These are phyloP conservation scores for Orestias chungarensis DNA, from an alignment of 2,797 vertebrate species.

Conservation along the genomic window DNA sequence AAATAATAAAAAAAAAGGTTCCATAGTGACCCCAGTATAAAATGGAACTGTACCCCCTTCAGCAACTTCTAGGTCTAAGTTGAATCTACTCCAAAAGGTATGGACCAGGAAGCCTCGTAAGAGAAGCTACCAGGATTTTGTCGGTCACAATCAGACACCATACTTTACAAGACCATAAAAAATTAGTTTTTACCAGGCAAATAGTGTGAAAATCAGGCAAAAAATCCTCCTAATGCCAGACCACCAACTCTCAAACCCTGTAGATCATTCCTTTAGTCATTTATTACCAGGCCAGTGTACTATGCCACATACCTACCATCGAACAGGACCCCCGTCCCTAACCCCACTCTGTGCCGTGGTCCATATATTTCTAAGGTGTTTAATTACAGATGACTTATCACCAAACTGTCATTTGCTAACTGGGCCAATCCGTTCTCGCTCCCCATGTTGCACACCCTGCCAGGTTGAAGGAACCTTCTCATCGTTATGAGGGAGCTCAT, in stretches of 20 bases:
- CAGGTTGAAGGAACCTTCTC: conserved; percentile 71
- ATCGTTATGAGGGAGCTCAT: conserved; percentile 80
- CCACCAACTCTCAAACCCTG: conserved; percentile 54
- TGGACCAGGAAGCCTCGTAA: neutral
- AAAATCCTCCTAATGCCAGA: conserved; percentile 53
- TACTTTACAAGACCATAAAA: neutral
- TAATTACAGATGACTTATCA: conserved; percentile 85
- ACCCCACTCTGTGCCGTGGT: conserved; percentile 59
- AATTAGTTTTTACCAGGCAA: conserved; percentile 51
- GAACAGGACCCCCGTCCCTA: conserved; percentile 34
- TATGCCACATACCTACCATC: conserved; percentile 59
- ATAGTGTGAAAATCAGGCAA: conserved; percentile 51
- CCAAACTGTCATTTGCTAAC: conserved; percentile 78
- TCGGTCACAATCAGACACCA: neutral
- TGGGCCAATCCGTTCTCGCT: conserved; percentile 69
- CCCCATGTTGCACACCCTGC: conserved; percentile 66
- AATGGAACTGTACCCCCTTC: neutral
- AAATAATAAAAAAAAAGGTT: no score
- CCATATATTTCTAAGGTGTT: conserved; percentile 78
- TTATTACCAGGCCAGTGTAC: conserved; percentile 73
- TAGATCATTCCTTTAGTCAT: conserved; percentile 46
- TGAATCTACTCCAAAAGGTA: neutral
- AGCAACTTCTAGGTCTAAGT: neutral
- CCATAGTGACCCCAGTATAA: neutral
- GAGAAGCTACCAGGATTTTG: neutral